Percentiles rank a stretch among this genome's conserved stretches.
These are phyloP conservation scores for Choloepus didactylus DNA, from an alignment of 2,797 vertebrate genomes.

Conservation along the genomic window DNA sequence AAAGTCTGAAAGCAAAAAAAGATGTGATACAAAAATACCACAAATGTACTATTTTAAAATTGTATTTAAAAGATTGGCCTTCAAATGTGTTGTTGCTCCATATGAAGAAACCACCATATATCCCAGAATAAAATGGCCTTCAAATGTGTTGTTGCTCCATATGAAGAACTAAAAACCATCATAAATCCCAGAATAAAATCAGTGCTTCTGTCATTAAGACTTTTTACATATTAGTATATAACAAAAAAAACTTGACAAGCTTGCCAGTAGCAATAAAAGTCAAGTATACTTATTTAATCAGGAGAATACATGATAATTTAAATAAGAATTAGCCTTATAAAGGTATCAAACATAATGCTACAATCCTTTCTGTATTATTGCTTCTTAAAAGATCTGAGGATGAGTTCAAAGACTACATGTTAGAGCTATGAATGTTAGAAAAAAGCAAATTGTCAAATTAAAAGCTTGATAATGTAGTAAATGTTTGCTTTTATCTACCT, in stretches of 20 bases:
- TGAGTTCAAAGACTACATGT: background rate
- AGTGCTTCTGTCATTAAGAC: background rate
- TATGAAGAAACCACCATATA: background rate
- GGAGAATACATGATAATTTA: background rate
- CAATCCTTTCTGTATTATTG: background rate
- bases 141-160: background rate
- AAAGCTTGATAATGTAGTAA: background rate
- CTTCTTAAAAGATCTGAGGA: background rate
- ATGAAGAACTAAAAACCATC: background rate
- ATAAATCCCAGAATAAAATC: background rate
- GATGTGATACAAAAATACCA: background rate
- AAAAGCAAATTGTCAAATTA: background rate
- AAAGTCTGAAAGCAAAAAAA: no score
- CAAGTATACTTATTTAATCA: background rate
- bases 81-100: background rate
- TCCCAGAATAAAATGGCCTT: background rate
- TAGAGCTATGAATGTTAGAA: background rate
- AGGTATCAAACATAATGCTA: background rate
- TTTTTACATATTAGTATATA: background rate
- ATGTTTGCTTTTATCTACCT: background rate
- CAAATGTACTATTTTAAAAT: background rate
- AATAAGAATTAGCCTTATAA: background rate
- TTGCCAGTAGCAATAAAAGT: constrained; percentile 16
- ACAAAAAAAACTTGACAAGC: background rate
- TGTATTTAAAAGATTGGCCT: background rate